Evolutionary conservation across 2,797 vertebrate species (phyloP).

Genomic region (Chaenodraco wilsoni): DNA sequence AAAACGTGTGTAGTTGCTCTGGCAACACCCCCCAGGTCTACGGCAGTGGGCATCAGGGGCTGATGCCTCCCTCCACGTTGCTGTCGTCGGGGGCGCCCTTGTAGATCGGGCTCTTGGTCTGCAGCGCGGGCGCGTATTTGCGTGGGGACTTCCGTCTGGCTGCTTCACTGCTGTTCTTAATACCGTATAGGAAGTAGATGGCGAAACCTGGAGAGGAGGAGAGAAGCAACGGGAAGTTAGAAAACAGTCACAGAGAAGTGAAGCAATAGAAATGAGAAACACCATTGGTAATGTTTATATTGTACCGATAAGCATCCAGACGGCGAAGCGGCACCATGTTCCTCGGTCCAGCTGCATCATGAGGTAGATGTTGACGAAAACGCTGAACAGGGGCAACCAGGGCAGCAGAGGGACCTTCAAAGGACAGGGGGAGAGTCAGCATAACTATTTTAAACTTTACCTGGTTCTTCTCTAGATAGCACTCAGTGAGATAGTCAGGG

Average conservation of each 20-base stretch:
- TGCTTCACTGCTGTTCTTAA: slow-evolving; percentile 89
- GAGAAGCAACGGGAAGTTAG: slow-evolving; percentile 14
- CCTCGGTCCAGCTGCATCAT: slow-evolving; percentile 92
- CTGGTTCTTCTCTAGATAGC: not conserved
- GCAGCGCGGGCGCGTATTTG: slow-evolving; percentile 70
- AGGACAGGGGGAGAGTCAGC: slow-evolving; percentile 9
- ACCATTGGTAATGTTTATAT: not conserved
- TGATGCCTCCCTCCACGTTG: slow-evolving; percentile 72
- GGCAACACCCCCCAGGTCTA: slow-evolving; percentile 28
- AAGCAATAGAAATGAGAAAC: not conserved
- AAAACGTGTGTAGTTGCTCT: slow-evolving; percentile 33
- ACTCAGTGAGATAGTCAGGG: not conserved
- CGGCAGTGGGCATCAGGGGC: slow-evolving; percentile 67
- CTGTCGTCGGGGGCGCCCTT: slow-evolving; percentile 66
- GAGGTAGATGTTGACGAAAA: slow-evolving; percentile 95
- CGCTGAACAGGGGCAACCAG: slow-evolving; percentile 90
- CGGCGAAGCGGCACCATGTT: slow-evolving; percentile 90
- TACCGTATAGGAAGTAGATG: slow-evolving; percentile 94
- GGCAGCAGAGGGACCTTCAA: slow-evolving; percentile 92
- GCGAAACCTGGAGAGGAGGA: slow-evolving; percentile 84
- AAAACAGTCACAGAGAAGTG: not conserved
- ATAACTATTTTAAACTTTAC: not conserved
- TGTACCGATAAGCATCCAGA: slow-evolving; percentile 92
- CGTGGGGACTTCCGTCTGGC: slow-evolving; percentile 55
- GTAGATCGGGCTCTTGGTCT: slow-evolving; percentile 81